Percentiles rank a stretch among this genome's conserved stretches.
Conservation (phyloP, 2,888 invertebrate species). For the Mylabris sibirica region DNA sequence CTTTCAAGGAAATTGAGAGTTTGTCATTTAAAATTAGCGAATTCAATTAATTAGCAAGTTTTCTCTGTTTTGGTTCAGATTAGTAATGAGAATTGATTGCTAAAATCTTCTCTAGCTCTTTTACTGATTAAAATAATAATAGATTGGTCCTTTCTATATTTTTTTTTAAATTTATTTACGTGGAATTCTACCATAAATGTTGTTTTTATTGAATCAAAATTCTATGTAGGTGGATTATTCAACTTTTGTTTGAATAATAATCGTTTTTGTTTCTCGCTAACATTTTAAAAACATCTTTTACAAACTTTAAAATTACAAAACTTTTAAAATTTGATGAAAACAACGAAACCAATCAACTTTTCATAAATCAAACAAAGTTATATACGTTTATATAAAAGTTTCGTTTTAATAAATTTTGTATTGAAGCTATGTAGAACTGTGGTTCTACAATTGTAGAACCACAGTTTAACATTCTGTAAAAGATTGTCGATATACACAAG, state of each 20-base stretch:
- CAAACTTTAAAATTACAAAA: conserved; percentile 1
- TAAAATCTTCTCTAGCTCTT: no score
- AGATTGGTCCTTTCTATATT: no score
- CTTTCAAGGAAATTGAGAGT: neutral
- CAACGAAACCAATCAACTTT: neutral
- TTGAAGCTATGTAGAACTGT: no score
- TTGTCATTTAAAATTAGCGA: neutral
- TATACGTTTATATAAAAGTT: no score
- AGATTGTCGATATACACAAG: no score
- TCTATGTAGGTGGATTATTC: neutral
- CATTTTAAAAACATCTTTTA: neutral
- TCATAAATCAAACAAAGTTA: neutral
- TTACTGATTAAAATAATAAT: no score
- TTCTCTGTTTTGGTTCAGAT: no score
- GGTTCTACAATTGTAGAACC: no score
- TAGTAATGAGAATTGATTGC: no score
- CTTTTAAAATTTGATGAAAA: neutral
- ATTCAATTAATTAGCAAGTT: neutral
- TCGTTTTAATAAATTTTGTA: no score
- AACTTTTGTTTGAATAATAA: no score
- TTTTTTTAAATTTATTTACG: neutral
- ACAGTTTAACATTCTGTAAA: no score
- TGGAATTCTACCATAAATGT: neutral
- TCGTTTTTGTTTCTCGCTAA: neutral
- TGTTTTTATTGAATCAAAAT: neutral